Percentiles rank a stretch among this genome's conserved stretches.
Conservation (phyloP, 2,888 invertebrate species). For the Erynnis tages region DNA sequence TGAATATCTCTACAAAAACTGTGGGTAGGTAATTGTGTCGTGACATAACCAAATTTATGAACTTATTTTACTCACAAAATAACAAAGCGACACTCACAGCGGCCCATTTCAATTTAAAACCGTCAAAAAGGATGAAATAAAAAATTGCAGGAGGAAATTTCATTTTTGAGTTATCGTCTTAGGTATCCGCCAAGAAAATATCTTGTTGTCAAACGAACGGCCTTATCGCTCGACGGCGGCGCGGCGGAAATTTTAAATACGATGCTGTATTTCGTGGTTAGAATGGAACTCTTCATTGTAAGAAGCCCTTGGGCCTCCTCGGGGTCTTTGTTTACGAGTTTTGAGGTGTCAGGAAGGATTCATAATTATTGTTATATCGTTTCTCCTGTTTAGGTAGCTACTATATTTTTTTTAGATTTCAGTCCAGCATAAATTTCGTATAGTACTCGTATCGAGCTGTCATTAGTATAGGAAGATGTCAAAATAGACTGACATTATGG, state of each 20-base stretch:
- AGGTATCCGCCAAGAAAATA: not conserved
- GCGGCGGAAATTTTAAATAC: constrained; percentile 3
- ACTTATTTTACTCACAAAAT: no score
- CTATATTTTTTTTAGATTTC: no score
- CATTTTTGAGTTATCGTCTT: not conserved
- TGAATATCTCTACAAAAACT: no score
- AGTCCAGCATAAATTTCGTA: no score
- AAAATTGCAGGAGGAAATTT: not conserved
- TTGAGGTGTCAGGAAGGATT: constrained; percentile 8
- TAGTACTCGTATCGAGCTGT: no score
- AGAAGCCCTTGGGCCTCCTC: not conserved
- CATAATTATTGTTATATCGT: constrained; percentile 8
- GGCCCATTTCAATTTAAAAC: no score
- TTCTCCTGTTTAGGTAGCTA: constrained; percentile 2
- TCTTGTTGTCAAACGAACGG: not conserved
- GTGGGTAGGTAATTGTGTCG: no score
- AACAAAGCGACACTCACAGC: no score
- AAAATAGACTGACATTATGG: no score
- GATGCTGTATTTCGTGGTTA: not conserved
- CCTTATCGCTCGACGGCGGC: not conserved
- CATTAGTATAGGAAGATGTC: no score
- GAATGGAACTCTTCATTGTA: constrained; percentile 1
- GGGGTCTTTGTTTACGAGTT: not conserved
- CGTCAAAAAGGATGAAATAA: not conserved
- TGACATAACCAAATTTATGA: no score